Evolutionary conservation across 2,113 vertebrate genomes (phyloP).

Genomic region (Phalacrocorax carbo): DNA sequence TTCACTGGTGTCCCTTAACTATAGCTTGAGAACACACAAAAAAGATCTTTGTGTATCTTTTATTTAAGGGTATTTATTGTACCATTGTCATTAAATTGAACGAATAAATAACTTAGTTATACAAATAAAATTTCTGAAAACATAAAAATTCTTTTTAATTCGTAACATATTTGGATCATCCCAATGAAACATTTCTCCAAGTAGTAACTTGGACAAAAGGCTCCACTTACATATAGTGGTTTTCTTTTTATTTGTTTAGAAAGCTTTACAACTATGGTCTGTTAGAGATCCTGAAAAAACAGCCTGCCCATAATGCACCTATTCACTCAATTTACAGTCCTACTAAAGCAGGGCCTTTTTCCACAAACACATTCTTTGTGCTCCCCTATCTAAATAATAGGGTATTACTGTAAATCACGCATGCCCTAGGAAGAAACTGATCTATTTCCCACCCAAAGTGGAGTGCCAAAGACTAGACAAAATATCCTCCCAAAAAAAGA

Average conservation of each 20-base stretch:
- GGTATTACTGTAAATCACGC: background rate
- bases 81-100: background rate
- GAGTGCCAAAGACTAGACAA: background rate
- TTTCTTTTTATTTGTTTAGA: slow-evolving; percentile 8
- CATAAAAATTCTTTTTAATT: background rate
- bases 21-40: background rate
- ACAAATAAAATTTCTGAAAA: background rate
- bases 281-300: background rate
- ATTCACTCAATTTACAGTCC: background rate
- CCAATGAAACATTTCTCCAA: background rate
- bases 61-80: background rate
- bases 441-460: background rate
- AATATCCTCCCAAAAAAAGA: background rate
- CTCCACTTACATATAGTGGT: background rate
- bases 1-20: background rate
- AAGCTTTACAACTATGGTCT: background rate
- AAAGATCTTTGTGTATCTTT: background rate
- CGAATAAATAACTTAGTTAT: background rate
- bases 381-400: background rate
- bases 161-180: background rate
- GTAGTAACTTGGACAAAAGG: background rate
- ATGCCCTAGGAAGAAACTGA: background rate
- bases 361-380: background rate
- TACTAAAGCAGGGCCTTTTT: background rate
- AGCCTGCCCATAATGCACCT: background rate